Evolutionary conservation across 2,888 invertebrate species (phyloP).

Genomic region (Tipula lateralis): DNA sequence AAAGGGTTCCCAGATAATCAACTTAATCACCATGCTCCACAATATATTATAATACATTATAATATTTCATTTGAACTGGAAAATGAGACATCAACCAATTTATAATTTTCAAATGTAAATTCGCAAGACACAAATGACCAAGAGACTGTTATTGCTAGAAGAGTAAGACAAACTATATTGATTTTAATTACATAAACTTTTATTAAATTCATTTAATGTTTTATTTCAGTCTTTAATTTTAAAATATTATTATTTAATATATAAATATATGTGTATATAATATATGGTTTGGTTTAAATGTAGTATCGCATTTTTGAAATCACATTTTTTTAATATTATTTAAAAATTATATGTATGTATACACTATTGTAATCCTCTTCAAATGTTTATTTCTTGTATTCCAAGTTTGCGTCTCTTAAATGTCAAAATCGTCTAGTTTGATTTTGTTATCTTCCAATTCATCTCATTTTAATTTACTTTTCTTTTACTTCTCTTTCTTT

Average conservation of each 20-base stretch:
- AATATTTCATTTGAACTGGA: too few relatives aligned
- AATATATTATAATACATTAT: too few relatives aligned
- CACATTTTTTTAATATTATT: neutral
- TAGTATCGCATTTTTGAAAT: neutral
- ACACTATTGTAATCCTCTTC: neutral
- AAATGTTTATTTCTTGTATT: neutral
- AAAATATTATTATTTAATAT: neutral
- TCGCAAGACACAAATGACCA: too few relatives aligned
- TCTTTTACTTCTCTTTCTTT: neutral
- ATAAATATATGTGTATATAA: neutral
- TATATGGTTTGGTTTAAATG: neutral
- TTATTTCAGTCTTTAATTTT: neutral
- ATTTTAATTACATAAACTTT: too few relatives aligned
- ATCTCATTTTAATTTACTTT: neutral
- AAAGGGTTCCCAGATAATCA: too few relatives aligned
- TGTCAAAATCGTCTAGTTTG: neutral
- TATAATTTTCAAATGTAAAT: too few relatives aligned
- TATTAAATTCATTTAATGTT: too few relatives aligned
- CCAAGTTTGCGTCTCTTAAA: neutral
- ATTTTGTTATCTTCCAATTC: neutral
- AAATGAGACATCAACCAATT: too few relatives aligned
- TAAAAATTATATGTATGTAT: neutral
- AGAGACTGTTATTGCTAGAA: too few relatives aligned
- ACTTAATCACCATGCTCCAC: too few relatives aligned
- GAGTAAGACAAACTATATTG: too few relatives aligned